Evolutionary conservation across 2,113 vertebrate species (phyloP).

Genomic region (Pteronura brasiliensis): DNA sequence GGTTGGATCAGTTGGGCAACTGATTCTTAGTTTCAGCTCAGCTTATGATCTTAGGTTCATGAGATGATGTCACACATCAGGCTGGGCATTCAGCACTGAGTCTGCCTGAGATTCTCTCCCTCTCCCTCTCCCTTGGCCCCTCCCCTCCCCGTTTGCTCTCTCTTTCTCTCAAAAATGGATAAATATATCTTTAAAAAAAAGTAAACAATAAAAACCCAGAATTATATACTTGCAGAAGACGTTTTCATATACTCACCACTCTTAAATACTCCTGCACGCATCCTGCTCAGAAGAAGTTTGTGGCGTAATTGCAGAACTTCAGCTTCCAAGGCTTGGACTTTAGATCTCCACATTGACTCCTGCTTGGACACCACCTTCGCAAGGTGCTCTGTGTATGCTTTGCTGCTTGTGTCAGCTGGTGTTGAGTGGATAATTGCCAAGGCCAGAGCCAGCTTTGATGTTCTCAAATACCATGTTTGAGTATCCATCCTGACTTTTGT

Average conservation of each 20-base stretch:
- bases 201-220: background rate
- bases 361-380: conserved; percentile 71
- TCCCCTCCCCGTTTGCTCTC: background rate
- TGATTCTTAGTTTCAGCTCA: background rate
- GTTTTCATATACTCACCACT: conserved; percentile 75
- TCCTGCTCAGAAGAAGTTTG: conserved; percentile 83
- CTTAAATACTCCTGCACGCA: conserved; percentile 63
- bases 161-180: background rate
- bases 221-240: background rate
- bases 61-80: background rate
- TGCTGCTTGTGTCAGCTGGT: conserved; percentile 85
- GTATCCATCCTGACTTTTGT: conserved; percentile 64
- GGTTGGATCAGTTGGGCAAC: background rate
- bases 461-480: conserved; percentile 79
- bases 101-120: background rate
- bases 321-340: conserved; percentile 83
- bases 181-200: background rate
- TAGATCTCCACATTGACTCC: conserved; percentile 81
- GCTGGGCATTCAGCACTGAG: background rate
- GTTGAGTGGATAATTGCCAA: conserved; percentile 88
- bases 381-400: conserved; percentile 82
- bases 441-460: conserved; percentile 87
- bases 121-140: background rate
- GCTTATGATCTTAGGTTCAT: background rate
- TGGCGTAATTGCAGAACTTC: conserved; percentile 89